A percentile compares a stretch with the other conserved stretches of the same genome.
Evolutionary conservation across 1,140 invertebrate genomes (phyloP).

Genomic region (Thrips palmi): DNA sequence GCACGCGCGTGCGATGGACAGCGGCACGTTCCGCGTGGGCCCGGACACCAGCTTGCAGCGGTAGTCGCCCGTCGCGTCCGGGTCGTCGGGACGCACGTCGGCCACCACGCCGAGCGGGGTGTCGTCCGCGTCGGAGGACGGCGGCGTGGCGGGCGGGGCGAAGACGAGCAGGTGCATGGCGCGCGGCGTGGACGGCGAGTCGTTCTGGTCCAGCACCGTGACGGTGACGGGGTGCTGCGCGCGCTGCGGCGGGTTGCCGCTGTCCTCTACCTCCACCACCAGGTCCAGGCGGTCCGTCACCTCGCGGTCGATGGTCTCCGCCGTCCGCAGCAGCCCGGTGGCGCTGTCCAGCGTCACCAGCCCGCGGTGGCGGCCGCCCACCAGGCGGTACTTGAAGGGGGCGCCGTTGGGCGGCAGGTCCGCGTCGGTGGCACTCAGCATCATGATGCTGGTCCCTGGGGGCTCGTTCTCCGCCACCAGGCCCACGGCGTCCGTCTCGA

Average conservation of each 20-base stretch:
- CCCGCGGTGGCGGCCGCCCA: conserved; percentile 58
- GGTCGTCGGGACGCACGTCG: conserved; percentile 78
- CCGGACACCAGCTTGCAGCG: conserved; percentile 55
- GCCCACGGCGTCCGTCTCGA: conserved; percentile 50
- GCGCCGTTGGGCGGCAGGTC: conserved; percentile 83
- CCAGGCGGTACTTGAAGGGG: conserved; percentile 65
- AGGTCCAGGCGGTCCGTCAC: conserved; percentile 50
- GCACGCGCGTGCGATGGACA: conserved; percentile 56
- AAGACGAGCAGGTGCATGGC: conserved; percentile 65
- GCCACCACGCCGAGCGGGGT: conserved; percentile 66
- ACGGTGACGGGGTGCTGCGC: conserved; percentile 59
- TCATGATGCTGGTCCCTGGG: conserved; percentile 64
- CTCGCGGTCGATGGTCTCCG: conserved; percentile 65
- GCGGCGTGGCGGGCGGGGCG: conserved; percentile 45
- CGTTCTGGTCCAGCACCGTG: conserved; percentile 73
- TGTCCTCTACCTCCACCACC: conserved; percentile 73
- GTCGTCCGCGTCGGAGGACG: no score
- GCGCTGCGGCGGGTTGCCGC: conserved; percentile 61
- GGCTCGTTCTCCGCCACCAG: conserved; percentile 78
- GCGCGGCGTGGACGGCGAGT: conserved; percentile 70
- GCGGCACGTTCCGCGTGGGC: conserved; percentile 33
- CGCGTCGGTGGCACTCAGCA: conserved; percentile 65
- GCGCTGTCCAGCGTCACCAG: conserved; percentile 58
- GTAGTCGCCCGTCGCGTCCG: conserved; percentile 72
- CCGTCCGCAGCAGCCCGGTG: conserved; percentile 62